Conservation (phyloP, 2,888 invertebrate species). For the Rotaria macrura region DNA sequence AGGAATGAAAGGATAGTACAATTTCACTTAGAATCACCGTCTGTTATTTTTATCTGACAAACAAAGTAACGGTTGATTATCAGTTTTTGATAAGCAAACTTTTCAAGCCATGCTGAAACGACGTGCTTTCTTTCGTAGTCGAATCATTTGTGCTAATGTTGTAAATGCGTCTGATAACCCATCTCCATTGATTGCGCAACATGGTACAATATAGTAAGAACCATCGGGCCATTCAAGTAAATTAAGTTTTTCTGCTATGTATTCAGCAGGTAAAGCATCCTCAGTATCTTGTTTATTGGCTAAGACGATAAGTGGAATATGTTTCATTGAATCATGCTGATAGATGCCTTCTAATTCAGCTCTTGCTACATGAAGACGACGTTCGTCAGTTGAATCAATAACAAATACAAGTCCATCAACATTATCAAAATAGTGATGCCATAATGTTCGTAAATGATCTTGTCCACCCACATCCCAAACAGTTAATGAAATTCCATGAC, state of each 20-base stretch:
- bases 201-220: neutral
- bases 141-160: constrained; percentile 2
- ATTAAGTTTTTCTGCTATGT: constrained; percentile 41
- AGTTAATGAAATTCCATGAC: constrained; percentile 30
- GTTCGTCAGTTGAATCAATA: constrained; percentile 45
- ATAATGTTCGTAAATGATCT: constrained; percentile 34
- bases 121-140: neutral
- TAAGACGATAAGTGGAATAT: constrained; percentile 45
- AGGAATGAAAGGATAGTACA: neutral
- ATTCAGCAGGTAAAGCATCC: constrained; percentile 39
- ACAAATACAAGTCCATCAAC: constrained; percentile 44
- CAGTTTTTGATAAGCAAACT: neutral
- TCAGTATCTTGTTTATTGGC: constrained; percentile 50
- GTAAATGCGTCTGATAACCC: constrained; percentile 5
- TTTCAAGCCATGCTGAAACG: neutral
- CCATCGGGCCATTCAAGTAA: constrained; percentile 37
- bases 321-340: constrained; percentile 41
- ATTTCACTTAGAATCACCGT: neutral
- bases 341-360: constrained; percentile 42
- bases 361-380: constrained; percentile 40
- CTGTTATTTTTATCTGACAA: neutral
- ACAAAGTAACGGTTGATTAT: neutral
- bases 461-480: constrained; percentile 17
- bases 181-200: neutral
- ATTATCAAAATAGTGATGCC: constrained; percentile 46